Evolutionary conservation across 2,113 vertebrate species (phyloP).

Genomic region (Gnathonemus longibarbis): DNA sequence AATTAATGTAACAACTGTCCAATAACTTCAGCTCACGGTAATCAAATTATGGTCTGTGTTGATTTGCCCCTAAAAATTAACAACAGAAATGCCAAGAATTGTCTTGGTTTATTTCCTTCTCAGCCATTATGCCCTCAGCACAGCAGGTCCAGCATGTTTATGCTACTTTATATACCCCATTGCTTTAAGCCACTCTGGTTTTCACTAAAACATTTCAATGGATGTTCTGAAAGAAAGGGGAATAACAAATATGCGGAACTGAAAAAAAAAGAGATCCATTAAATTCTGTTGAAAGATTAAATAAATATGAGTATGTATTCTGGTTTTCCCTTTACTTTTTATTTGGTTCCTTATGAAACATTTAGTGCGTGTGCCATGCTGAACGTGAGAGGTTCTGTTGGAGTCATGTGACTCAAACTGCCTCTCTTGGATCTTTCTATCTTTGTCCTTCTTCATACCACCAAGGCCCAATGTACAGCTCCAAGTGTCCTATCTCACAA

Average conservation of each 20-base stretch:
- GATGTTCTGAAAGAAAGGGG: not conserved
- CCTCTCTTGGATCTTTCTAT: not conserved
- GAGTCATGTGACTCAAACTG: not conserved
- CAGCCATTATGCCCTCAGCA: not conserved
- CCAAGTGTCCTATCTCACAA: slow-evolving; percentile 11
- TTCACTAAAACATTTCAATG: not conserved
- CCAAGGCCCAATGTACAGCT: not conserved
- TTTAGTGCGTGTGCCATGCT: slow-evolving; percentile 37
- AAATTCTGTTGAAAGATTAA: slow-evolving; percentile 60
- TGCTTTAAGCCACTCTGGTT: not conserved
- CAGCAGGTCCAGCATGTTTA: not conserved
- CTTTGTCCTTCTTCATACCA: not conserved
- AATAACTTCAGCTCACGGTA: not conserved
- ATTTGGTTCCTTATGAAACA: slow-evolving; percentile 40
- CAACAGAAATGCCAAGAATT: not conserved
- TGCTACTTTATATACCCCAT: not conserved
- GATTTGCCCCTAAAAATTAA: not conserved
- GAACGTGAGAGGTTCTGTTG: slow-evolving; percentile 28
- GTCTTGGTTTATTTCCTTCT: not conserved
- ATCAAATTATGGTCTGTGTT: not conserved
- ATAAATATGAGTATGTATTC: slow-evolving; percentile 43
- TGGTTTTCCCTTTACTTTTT: slow-evolving; percentile 25
- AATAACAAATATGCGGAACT: not conserved
- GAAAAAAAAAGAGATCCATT: slow-evolving; percentile 47
- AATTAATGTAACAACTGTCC: not conserved